Percentiles rank a stretch among this genome's conserved stretches.
Conservation (phyloP, 2,113 vertebrate species). For the Felis catus region DNA sequence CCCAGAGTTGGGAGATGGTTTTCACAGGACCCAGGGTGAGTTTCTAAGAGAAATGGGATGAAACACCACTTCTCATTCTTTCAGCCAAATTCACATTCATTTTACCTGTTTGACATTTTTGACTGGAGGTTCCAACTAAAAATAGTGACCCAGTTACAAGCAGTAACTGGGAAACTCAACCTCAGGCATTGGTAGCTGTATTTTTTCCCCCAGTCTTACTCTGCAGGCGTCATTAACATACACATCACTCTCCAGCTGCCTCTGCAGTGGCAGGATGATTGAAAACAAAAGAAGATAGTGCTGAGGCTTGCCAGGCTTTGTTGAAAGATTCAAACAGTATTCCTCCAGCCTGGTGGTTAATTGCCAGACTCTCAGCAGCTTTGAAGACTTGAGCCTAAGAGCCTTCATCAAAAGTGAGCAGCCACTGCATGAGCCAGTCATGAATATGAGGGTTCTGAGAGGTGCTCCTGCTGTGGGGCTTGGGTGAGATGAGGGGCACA, state of each 20-base stretch:
- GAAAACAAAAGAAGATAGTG: slow-evolving; percentile 61
- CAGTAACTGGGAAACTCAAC: slow-evolving; percentile 12
- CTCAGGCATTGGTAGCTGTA: background rate
- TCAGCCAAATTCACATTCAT: slow-evolving; percentile 22
- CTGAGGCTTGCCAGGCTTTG: slow-evolving; percentile 26
- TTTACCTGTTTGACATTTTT: slow-evolving; percentile 55
- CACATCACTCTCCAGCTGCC: slow-evolving; percentile 36
- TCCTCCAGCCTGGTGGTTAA: slow-evolving; percentile 2
- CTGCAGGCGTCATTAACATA: slow-evolving; percentile 44
- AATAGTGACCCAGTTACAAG: slow-evolving; percentile 70
- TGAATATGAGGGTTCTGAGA: background rate
- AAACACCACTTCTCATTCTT: background rate
- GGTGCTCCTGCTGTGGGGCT: background rate
- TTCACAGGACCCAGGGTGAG: background rate
- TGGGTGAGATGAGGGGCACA: background rate
- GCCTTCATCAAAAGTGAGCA: background rate
- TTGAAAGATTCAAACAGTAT: slow-evolving; percentile 11
- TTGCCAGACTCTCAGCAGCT: slow-evolving; percentile 44
- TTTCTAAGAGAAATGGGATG: background rate
- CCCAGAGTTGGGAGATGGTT: background rate
- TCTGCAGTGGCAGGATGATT: slow-evolving; percentile 61
- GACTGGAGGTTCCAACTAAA: slow-evolving; percentile 63
- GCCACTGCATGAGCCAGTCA: background rate
- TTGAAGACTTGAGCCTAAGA: background rate
- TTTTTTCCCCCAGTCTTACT: background rate